Percentiles rank a stretch among this genome's conserved stretches.
Evolutionary conservation across 2,113 vertebrate genomes (phyloP).

Genomic region (Gallinago undulata): DNA sequence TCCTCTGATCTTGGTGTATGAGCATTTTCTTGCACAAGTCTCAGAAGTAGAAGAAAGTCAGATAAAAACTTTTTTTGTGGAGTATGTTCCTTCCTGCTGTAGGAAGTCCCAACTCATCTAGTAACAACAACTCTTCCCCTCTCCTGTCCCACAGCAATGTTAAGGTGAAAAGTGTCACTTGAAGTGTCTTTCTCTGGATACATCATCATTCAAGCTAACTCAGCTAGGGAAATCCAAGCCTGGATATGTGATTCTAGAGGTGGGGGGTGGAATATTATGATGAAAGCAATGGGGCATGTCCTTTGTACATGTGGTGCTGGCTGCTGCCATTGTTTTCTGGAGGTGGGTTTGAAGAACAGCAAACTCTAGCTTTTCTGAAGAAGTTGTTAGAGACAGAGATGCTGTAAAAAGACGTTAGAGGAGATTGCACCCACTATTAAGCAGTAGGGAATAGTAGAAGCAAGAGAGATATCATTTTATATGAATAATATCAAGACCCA

Average conservation of each 20-base stretch:
- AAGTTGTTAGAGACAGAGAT: neutral
- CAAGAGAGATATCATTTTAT: neutral
- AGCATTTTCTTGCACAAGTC: neutral
- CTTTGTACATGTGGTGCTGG: neutral
- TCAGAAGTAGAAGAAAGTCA: neutral
- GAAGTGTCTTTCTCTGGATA: neutral
- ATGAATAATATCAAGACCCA: neutral
- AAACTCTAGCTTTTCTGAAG: neutral
- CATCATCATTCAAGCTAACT: neutral
- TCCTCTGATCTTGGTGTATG: neutral
- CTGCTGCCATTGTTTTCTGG: neutral
- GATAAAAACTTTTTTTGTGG: neutral
- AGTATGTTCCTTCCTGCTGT: rapidly evolving
- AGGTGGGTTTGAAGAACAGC: neutral
- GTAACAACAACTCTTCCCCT: neutral
- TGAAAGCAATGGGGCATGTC: no score
- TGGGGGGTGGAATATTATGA: no score
- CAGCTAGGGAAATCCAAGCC: neutral
- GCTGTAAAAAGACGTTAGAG: neutral
- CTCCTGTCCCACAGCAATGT: neutral
- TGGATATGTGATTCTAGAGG: neutral
- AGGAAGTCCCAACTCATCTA: neutral
- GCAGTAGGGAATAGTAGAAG: neutral
- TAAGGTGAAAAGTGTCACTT: neutral
- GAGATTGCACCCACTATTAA: neutral